Evolutionary conservation across 1,140 invertebrate genomes (phyloP).

Genomic region (Drosophila pachea): DNA sequence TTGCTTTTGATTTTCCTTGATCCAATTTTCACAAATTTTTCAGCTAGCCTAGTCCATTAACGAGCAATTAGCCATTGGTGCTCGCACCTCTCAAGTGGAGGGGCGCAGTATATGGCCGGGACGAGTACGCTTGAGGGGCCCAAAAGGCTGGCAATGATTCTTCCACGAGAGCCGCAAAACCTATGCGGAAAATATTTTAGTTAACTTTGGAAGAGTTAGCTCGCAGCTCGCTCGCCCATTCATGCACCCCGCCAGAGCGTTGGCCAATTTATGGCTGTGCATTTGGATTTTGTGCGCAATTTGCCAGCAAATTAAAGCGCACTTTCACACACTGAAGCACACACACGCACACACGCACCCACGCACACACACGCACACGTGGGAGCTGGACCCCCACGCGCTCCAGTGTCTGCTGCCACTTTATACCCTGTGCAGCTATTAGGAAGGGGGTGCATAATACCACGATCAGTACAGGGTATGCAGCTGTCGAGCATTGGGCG

Average conservation of each 20-base stretch:
- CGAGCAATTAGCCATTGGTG: conserved; percentile 45
- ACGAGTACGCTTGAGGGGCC: too few relatives aligned
- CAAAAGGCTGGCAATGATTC: conserved; percentile 28
- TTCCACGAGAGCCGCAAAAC: conserved; percentile 14
- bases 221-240: background rate
- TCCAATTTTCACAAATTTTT: background rate
- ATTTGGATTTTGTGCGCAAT: conserved; percentile 69
- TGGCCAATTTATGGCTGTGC: conserved; percentile 38
- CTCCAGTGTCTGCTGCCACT: background rate
- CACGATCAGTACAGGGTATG: conserved; percentile 8
- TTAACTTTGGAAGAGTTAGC: conserved; percentile 9
- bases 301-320: conserved; percentile 74
- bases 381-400: background rate
- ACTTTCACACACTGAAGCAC: conserved; percentile 39
- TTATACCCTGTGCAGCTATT: background rate
- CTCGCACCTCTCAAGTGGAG: too few relatives aligned
- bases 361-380: too few relatives aligned
- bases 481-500: too few relatives aligned
- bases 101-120: too few relatives aligned
- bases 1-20: too few relatives aligned
- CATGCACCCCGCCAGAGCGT: background rate
- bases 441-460: background rate
- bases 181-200: conserved; percentile 32
- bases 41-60: conserved; percentile 54
- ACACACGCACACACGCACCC: conserved; percentile 7